Base-by-base conservation (phyloP, 2,888 invertebrate species). In the Meiosimyza decipiens region DNA sequence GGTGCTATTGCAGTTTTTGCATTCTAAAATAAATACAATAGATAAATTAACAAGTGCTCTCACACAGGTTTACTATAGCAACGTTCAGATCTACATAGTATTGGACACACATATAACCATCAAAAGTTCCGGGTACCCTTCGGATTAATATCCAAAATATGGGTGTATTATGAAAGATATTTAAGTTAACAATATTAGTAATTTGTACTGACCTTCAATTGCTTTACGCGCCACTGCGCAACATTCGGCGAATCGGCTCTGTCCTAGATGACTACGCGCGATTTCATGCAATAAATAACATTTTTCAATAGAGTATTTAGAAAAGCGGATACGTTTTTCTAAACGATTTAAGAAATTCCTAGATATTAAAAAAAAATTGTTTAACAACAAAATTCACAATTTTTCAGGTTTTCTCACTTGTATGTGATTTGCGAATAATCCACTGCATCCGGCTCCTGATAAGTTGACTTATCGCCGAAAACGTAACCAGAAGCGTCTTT, bases 391-490 rank as follows among this genome's bases (percentile, higher is more conserved):
- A 9, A 7, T 9, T 9, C 40, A 40, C 6, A 40, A 1, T 40
- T 40, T 40, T 16, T 28, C 15, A 15, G 9, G 28, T 15, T 11
- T 47, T 73, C 74, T 54, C 71, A 86, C 86, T 80, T 83, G 65
- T 82, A 81, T 3, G 77, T 76, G 11, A 81, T 77, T 40, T 78
- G 65, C 16, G 76, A 77, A 51, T 77, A 73, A 74, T 86, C 85
- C 0, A 65, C 72, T 3, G 76, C 72, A 74, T 77, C 78, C 1
- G 80, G 78, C 57, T 81, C 74, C 22, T 77, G 76, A 77, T 77
- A 76, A 13, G 79, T 83, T 3, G 81, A 72, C 11, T 76, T 83
- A 75, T 86, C 81, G 0, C 86, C 86, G 54, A 86, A 86, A 0
- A 82, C 77, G 1, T 76, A 74, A 12, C 78, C 71, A 7, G 74